Evolutionary conservation across 2,888 invertebrate species (phyloP).

Genomic region (Rotaria macrura): DNA sequence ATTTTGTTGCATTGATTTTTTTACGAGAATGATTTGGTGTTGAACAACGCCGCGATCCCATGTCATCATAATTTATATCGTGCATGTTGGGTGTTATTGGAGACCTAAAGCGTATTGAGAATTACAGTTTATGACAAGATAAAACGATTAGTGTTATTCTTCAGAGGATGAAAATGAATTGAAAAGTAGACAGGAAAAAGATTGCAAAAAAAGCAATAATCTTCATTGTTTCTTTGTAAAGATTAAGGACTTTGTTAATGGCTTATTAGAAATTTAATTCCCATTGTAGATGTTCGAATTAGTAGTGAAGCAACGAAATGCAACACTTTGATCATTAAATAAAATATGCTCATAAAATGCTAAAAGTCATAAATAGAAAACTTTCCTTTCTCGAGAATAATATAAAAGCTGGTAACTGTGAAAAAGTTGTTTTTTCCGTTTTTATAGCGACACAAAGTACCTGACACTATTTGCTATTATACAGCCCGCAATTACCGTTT

Average conservation of each 20-base stretch:
- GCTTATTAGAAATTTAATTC: no score
- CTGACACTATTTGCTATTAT: neutral
- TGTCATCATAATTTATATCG: neutral
- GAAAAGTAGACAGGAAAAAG: neutral
- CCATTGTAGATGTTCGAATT: neutral
- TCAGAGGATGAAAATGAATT: no score
- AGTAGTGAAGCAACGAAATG: neutral
- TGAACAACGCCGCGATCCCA: neutral
- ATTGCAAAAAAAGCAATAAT: no score
- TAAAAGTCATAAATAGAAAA: neutral
- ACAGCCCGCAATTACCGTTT: neutral
- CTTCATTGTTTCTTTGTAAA: neutral
- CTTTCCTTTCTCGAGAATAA: neutral
- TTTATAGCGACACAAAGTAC: neutral
- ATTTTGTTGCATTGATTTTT: neutral
- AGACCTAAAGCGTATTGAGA: neutral
- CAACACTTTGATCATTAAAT: neutral
- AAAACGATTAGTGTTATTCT: neutral
- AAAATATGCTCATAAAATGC: neutral
- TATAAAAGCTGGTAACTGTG: neutral
- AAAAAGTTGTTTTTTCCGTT: neutral
- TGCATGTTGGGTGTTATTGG: neutral
- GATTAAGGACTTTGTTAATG: neutral
- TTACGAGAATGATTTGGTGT: neutral
- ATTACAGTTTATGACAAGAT: neutral